These are phyloP conservation scores for Drosophila pegasa DNA, from an alignment of 2,888 invertebrate species.

Conservation along the genomic window DNA sequence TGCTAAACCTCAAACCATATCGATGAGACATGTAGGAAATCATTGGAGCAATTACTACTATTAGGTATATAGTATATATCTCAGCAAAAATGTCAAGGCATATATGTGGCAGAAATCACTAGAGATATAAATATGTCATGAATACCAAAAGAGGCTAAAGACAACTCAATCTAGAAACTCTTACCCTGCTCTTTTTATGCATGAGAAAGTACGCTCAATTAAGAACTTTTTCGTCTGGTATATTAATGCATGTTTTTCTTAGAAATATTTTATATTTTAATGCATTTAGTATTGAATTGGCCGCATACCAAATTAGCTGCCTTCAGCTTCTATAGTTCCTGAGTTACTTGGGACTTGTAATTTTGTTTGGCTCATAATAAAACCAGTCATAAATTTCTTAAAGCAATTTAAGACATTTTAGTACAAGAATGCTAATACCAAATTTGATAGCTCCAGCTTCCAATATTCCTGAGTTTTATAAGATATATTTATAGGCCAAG, in stretches of 20 bases:
- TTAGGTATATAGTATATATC: background rate
- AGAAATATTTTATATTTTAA: background rate
- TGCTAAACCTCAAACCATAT: constrained; percentile 14
- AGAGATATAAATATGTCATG: background rate
- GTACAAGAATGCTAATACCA: too few relatives aligned
- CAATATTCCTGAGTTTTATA: background rate
- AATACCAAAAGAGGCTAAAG: background rate
- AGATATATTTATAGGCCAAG: background rate
- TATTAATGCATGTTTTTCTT: background rate
- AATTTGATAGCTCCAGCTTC: background rate
- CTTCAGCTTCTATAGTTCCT: background rate
- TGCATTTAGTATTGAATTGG: background rate
- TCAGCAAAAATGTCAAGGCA: background rate
- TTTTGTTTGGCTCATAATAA: too few relatives aligned
- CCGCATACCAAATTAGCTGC: background rate
- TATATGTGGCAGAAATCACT: background rate
- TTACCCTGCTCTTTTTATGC: too few relatives aligned
- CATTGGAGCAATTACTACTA: constrained; percentile 3
- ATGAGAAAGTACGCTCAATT: too few relatives aligned
- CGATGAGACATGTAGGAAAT: constrained; percentile 13
- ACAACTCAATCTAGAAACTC: too few relatives aligned
- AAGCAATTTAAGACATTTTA: too few relatives aligned
- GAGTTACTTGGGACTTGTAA: too few relatives aligned
- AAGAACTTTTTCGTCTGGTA: background rate
- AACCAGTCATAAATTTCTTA: too few relatives aligned